Evolutionary conservation across 2,888 invertebrate species (phyloP).

Genomic region (Aspidiotus rigidus): DNA sequence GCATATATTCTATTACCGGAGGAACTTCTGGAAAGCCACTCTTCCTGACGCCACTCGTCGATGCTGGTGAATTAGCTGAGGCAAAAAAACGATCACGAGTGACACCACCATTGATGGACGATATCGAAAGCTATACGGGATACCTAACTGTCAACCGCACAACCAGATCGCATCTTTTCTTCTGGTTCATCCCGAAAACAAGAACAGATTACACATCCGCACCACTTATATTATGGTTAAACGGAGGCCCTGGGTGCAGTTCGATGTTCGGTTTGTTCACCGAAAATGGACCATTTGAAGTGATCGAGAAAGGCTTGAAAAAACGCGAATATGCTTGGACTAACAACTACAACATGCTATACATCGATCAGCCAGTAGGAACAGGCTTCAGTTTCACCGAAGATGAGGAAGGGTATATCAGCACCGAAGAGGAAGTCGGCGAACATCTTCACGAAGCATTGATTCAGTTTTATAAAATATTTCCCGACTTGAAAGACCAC

Average conservation of each 20-base stretch:
- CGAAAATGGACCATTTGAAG: constrained; percentile 9
- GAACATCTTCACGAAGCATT: constrained; percentile 7
- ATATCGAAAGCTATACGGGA: too few species aligned
- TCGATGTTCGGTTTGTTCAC: constrained; percentile 17
- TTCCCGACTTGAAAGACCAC: neutral
- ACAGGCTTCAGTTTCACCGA: constrained; percentile 12
- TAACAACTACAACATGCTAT: constrained; percentile 12
- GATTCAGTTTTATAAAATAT: constrained; percentile 1
- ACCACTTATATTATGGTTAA: constrained; percentile 15
- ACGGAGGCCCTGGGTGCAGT: constrained; percentile 8
- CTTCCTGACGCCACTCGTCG: too few species aligned
- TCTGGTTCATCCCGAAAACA: constrained; percentile 48
- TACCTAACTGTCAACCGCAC: too few species aligned
- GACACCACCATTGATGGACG: too few species aligned
- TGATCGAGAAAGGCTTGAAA: neutral
- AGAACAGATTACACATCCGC: constrained; percentile 39
- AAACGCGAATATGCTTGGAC: constrained; percentile 11
- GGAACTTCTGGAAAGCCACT: too few species aligned
- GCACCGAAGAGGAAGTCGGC: neutral
- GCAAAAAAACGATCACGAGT: too few species aligned
- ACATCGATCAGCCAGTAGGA: constrained; percentile 3
- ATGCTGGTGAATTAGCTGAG: too few species aligned
- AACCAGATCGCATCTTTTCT: constrained; percentile 45
- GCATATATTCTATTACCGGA: too few species aligned
- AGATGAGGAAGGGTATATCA: constrained; percentile 5